Evolutionary conservation across 2,113 vertebrate genomes (phyloP), one percentile per base, ranked within the genome.

Genomic region (Benitochromis conjunctus): DNA sequence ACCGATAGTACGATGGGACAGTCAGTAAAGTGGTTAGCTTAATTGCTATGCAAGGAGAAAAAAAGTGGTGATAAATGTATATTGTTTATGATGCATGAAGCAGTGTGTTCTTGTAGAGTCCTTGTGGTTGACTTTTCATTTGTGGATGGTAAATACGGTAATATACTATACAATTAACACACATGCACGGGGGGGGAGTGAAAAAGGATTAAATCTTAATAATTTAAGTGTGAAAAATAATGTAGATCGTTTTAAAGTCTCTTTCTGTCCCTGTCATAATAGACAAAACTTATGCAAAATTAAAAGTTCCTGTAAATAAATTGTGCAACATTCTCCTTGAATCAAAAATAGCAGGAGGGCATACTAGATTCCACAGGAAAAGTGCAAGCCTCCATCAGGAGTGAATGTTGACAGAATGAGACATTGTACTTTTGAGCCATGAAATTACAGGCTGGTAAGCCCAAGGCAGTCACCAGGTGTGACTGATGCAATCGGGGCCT

Each of bases 361-460:
- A 66, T 77, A 64, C 78, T 54, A 83, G 51, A 80, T 89, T 38
- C 79, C 19, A 51, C 77, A 85, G 88, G 81, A 91, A 94, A 94
- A 91, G 92, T 92, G 88, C 77, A 64, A 80, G 82, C 82, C 80
- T 91, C 89, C 89, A 92, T 95, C 94, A 94, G 92, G 85, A 92
- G 81, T 87, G 88, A 87, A 88, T 92, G 89, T 91, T 95, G 94
- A 95, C 94, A 95, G 93, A 95, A 95, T 94, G 93, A 94, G 93
- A 94, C 92, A 94, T 94, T 94, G 94, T 95, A 94, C 92, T 95
- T 95, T 95, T 94, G 92, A 95, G 94, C 95, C 95, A 95, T 95
- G 95, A 95, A 95, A 95, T 95, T 95, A 94, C 93, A 94, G 95
- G 89, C 94, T 94, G 93, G 93, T 95, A 94, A 95, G 93, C 95